Evolutionary conservation across 2,797 vertebrate species (phyloP), one percentile per base, ranked within the genome.

Genomic region (Sternarchorhynchus goeldii): DNA sequence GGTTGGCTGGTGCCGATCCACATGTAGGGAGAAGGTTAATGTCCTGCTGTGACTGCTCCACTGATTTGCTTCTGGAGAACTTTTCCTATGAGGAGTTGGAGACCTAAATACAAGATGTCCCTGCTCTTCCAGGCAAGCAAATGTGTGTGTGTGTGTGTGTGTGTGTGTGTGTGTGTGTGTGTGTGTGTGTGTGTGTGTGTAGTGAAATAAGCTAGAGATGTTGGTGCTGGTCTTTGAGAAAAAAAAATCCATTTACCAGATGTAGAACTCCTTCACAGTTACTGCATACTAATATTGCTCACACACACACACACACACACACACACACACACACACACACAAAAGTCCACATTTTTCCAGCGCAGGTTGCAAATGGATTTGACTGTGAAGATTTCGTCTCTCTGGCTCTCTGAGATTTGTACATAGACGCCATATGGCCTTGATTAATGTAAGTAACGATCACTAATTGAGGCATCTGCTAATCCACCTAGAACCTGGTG

Each of bases 381-480:
- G 25, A 60, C 31, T 64, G 60, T 6, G 56, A 36, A 75, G 5
- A 34, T 12, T 78, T 76, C 65, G 25, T 41, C 8, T 29, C 45
- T 78, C 50, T 50, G 25, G 64, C 59, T 45, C 14, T 76, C 8
- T 62, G 77, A 75, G 76, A 67, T 78, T 73, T 77, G 65, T 68
- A 45, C 5, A 1, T 60, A 69, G 56, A 86, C 77, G 80, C 90
- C 91, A 90, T 90, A 89, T 93, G 91, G 82, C 82, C 86, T 80
- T 91, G 88, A 93, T 92, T 91, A 91, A 93, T 93, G 90, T 91
- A 91, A 88, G 86, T 90, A 88, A 87, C 83, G 89, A 89, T 91
- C 88, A 88, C 87, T 92, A 91, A 93, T 92, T 92, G 90, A 93
- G 89, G 88, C 88, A 88, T 82, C 86, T 87, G 89, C 90, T 92